phyloP scores from a whole-genome alignment of 2,888 invertebrate genomes.

The Tenthredo mesomela region DNA sequence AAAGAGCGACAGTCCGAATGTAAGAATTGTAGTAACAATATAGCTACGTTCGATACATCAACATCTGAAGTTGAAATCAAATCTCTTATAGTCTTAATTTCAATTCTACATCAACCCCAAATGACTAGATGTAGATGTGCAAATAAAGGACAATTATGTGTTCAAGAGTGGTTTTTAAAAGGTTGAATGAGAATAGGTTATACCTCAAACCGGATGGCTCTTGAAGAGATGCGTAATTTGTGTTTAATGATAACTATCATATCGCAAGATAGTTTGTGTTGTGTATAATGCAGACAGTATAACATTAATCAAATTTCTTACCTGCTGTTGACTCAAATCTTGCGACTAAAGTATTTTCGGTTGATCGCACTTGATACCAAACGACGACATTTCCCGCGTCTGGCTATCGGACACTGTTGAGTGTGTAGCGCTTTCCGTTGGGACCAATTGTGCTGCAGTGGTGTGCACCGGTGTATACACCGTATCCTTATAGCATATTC shows the following conservation, averaged over 20 bases:
- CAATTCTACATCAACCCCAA: not conserved
- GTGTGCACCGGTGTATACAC: no score
- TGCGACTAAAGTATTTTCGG: not conserved
- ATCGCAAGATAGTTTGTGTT: not conserved
- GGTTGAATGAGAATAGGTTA: constrained; percentile 22
- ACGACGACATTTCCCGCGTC: constrained; percentile 33
- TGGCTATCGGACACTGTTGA: not conserved
- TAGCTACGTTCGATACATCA: not conserved
- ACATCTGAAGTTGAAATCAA: not conserved
- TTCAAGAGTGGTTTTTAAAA: not conserved
- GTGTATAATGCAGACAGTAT: not conserved
- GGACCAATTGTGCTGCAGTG: no score
- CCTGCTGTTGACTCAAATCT: not conserved
- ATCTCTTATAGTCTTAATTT: not conserved
- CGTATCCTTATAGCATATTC: no score
- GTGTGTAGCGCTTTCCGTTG: no score
- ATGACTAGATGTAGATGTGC: not conserved
- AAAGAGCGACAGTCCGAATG: not conserved
- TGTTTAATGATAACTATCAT: not conserved
- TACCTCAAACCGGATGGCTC: not conserved
- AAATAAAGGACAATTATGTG: not conserved
- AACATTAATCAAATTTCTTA: not conserved
- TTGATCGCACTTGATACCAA: not conserved
- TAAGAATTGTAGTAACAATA: not conserved
- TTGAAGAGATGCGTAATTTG: not conserved